phyloP scores from a whole-genome alignment of 1,140 invertebrate species.

The Aradophagus sp. region DNA sequence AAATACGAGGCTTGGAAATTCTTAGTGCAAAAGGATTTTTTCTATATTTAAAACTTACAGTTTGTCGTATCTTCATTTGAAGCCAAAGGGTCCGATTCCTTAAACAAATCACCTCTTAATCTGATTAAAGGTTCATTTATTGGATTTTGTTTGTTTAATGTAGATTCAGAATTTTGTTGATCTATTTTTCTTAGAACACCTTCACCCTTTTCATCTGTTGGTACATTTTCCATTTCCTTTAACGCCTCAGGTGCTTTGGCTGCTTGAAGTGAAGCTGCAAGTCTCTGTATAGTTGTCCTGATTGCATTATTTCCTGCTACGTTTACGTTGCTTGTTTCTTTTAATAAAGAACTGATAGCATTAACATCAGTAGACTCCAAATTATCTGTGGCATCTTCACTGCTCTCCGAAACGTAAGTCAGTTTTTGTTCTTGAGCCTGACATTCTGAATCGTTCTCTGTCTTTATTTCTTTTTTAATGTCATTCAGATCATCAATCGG shows the following conservation, averaged over 20 bases:
- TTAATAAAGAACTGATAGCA: constrained; percentile 67
- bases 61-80: constrained; percentile 1
- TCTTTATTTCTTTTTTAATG: constrained; percentile 32
- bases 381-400: constrained; percentile 64
- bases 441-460: constrained; percentile 40
- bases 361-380: constrained; percentile 66
- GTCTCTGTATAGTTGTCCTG: constrained; percentile 69
- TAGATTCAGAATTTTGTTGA: too few relatives aligned
- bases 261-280: constrained; percentile 68
- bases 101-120: constrained; percentile 57
- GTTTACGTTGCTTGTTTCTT: constrained; percentile 62
- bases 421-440: constrained; percentile 39
- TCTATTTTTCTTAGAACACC: constrained; percentile 3
- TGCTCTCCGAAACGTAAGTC: constrained; percentile 65
- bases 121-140: constrained; percentile 61
- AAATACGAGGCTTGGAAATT: too few relatives aligned
- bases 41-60: too few relatives aligned
- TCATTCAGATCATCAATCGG: constrained; percentile 57
- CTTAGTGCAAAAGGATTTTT: too few relatives aligned
- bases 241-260: constrained; percentile 56
- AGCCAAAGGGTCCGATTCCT: constrained; percentile 7
- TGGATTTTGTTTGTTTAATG: too few relatives aligned
- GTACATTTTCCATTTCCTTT: constrained; percentile 16
- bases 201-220: constrained; percentile 8
- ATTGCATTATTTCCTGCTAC: constrained; percentile 63